Conservation (phyloP, 2,888 invertebrate genomes). For the Phania funesta region DNA sequence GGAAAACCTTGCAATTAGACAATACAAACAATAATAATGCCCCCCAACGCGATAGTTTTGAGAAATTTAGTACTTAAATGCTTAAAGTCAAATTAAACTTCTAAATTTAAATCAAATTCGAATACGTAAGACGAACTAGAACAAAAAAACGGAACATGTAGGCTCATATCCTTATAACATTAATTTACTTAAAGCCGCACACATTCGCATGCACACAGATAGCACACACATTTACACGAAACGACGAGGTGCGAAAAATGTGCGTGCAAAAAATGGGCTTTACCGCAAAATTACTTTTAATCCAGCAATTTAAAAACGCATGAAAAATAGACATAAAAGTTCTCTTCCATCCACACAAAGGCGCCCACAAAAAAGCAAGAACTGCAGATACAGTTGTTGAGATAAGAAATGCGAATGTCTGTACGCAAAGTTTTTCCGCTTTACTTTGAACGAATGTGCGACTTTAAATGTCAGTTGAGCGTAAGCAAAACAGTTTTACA, state of each 20-base stretch:
- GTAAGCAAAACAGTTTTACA: constrained; percentile 51
- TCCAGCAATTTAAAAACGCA: constrained; percentile 72
- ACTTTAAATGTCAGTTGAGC: constrained; percentile 49
- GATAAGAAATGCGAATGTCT: constrained; percentile 55
- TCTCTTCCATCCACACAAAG: not conserved
- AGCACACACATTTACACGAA: not conserved
- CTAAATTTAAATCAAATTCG: constrained; percentile 12
- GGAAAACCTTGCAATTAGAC: constrained; percentile 32
- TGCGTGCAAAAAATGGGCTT: constrained; percentile 79
- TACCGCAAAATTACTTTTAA: constrained; percentile 77
- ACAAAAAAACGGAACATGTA: constrained; percentile 1
- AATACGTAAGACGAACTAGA: not conserved
- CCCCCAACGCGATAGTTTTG: not conserved
- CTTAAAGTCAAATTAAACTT: constrained; percentile 47
- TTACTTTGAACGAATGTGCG: not conserved
- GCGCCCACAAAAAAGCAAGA: constrained; percentile 10
- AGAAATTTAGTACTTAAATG: constrained; percentile 7
- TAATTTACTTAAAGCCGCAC: not conserved
- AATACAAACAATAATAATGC: constrained; percentile 8
- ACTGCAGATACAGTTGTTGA: constrained; percentile 28
- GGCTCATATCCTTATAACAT: not conserved
- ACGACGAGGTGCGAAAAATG: constrained; percentile 66
- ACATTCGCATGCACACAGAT: not conserved
- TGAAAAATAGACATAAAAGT: constrained; percentile 66
- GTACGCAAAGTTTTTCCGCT: constrained; percentile 14